These are phyloP conservation scores for Elmis aenea DNA, from an alignment of 2,888 invertebrate genomes.

Conservation along the genomic window DNA sequence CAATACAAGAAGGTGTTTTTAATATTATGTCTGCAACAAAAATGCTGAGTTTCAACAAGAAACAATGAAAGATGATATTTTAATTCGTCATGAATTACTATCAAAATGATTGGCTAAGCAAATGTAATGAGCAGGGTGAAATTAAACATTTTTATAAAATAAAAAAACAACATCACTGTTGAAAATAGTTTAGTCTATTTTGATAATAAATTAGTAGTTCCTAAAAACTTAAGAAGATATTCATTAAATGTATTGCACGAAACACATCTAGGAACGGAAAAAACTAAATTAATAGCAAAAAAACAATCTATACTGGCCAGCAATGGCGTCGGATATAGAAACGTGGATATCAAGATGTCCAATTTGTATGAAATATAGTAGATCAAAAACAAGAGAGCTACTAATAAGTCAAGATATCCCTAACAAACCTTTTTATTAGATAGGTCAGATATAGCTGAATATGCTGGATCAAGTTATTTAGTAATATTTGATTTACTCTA, in stretches of 20 bases:
- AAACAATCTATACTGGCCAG: conserved; percentile 5
- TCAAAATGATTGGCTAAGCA: conserved; percentile 9
- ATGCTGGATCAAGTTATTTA: too few relatives aligned
- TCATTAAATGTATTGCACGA: conserved; percentile 19
- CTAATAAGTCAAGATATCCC: too few relatives aligned
- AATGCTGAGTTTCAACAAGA: conserved; percentile 6
- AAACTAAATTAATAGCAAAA: conserved; percentile 16
- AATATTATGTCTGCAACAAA: conserved; percentile 3
- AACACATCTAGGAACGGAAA: conserved; percentile 18
- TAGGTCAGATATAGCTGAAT: too few relatives aligned
- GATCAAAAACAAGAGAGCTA: too few relatives aligned
- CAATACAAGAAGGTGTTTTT: conserved; percentile 1
- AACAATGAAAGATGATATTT: conserved; percentile 4
- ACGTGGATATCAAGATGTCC: neutral
- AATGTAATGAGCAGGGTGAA: conserved; percentile 4
- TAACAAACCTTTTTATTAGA: too few relatives aligned
- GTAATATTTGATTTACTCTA: too few relatives aligned
- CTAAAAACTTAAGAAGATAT: conserved; percentile 9
- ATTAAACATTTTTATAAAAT: conserved; percentile 14
- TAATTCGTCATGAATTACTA: conserved; percentile 5
- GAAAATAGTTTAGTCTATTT: conserved; percentile 17
- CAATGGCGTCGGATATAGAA: conserved; percentile 3
- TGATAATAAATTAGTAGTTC: conserved; percentile 16
- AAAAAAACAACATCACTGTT: conserved; percentile 10
- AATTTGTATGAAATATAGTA: too few relatives aligned